These are phyloP conservation scores for Anthophora plumipes DNA, from an alignment of 2,888 invertebrate genomes.

Conservation along the genomic window DNA sequence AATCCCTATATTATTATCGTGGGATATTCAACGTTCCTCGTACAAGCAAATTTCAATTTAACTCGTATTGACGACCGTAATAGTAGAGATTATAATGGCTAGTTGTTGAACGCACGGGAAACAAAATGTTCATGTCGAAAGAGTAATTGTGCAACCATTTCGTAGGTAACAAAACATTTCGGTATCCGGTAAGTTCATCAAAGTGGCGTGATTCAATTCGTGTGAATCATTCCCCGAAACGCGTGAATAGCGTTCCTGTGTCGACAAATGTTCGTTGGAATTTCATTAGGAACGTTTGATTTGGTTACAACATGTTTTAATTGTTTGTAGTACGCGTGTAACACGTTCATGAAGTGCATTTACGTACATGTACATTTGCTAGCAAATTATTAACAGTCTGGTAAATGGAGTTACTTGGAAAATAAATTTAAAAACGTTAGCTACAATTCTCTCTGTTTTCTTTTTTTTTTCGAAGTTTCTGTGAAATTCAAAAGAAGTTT, in stretches of 20 bases:
- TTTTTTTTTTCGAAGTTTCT: too few relatives aligned
- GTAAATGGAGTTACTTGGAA: too few relatives aligned
- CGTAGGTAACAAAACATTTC: background rate
- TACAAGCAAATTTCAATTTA: slow-evolving; percentile 9
- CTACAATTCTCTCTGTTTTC: too few relatives aligned
- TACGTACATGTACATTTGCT: too few relatives aligned
- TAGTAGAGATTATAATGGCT: background rate
- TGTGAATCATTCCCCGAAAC: background rate
- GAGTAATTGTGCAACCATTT: background rate
- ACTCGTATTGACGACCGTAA: background rate
- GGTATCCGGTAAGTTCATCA: background rate
- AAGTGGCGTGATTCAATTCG: background rate
- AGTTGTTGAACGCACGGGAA: background rate
- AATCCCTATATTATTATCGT: background rate
- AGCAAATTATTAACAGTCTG: too few relatives aligned
- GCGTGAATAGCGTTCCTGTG: background rate
- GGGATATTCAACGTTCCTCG: background rate
- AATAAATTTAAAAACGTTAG: too few relatives aligned
- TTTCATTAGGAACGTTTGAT: background rate
- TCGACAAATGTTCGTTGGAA: background rate
- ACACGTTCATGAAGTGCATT: background rate
- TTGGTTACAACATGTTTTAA: background rate
- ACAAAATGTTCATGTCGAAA: background rate
- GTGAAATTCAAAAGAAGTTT: too few relatives aligned
- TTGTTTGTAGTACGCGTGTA: background rate